Percentiles rank a stretch among this genome's conserved stretches.
Conservation (phyloP, 2,888 invertebrate genomes). For the Chelonus formosanus region DNA sequence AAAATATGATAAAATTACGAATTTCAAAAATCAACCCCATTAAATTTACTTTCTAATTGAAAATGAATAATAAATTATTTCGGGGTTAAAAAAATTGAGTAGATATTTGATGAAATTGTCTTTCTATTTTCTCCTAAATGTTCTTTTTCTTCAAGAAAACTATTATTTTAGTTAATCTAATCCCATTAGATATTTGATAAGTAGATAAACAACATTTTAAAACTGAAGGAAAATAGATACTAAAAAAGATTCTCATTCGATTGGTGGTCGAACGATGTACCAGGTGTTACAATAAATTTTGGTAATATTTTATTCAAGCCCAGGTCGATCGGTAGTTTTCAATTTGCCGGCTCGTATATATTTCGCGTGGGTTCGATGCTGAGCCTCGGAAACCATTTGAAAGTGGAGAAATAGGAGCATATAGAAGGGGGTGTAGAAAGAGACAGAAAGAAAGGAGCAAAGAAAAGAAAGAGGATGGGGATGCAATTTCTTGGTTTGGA, state of each 20-base stretch:
- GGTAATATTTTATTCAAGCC: slow-evolving; percentile 64
- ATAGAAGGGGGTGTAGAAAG: slow-evolving; percentile 10
- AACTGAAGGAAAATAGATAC: slow-evolving; percentile 15
- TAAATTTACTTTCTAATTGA: too few relatives aligned
- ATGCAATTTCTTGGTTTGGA: slow-evolving; percentile 61
- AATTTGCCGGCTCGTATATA: slow-evolving; percentile 64
- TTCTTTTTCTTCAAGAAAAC: too few relatives aligned
- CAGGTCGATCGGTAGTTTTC: slow-evolving; percentile 63
- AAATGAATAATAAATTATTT: too few relatives aligned
- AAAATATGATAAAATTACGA: too few relatives aligned
- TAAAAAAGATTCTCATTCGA: slow-evolving; percentile 33
- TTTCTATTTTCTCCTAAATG: too few relatives aligned
- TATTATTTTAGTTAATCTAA: too few relatives aligned
- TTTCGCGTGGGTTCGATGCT: slow-evolving; percentile 48
- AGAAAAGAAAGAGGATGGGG: slow-evolving; percentile 30
- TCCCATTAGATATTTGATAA: too few relatives aligned
- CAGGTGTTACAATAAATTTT: slow-evolving; percentile 65
- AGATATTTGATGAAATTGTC: too few relatives aligned
- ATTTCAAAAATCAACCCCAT: too few relatives aligned
- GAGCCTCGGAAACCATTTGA: slow-evolving; percentile 37
- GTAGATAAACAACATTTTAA: slow-evolving; percentile 9
- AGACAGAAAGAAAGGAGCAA: slow-evolving; percentile 7
- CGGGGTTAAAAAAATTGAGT: too few relatives aligned
- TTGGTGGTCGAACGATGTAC: slow-evolving; percentile 51
- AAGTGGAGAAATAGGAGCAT: slow-evolving; percentile 20